Percentiles rank a stretch among this genome's conserved stretches.
Conservation (phyloP, 2,888 invertebrate genomes). For the Idaea aversata region DNA sequence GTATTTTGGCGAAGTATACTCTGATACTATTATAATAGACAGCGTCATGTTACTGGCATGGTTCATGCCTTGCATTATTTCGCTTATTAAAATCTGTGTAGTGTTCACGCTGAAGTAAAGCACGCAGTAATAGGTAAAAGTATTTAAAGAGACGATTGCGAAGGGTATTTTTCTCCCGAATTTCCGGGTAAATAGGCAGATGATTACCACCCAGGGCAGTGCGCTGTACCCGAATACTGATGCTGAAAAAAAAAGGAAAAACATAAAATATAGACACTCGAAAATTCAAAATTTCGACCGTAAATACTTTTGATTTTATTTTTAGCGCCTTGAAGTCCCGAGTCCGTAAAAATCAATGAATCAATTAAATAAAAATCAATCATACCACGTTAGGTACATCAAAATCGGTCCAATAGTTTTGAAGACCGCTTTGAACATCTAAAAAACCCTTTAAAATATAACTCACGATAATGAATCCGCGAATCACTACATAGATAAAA, state of each 20-base stretch:
- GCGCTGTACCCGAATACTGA: constrained; percentile 38
- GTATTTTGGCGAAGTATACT: constrained; percentile 36
- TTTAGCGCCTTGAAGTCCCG: too few relatives aligned
- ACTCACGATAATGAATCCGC: too few relatives aligned
- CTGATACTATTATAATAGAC: constrained; percentile 31
- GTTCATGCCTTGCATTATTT: constrained; percentile 37
- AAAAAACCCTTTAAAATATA: too few relatives aligned
- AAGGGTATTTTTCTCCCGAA: constrained; percentile 38
- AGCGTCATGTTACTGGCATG: constrained; percentile 32
- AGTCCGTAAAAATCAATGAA: background rate
- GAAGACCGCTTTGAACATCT: background rate
- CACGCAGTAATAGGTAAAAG: constrained; percentile 27
- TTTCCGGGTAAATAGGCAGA: constrained; percentile 29
- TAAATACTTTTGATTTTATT: background rate
- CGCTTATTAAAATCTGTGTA: constrained; percentile 34
- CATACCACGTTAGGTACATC: background rate
- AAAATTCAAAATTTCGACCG: background rate
- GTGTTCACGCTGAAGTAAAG: constrained; percentile 33
- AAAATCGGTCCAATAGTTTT: background rate
- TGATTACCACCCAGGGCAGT: constrained; percentile 37
- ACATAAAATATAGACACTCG: background rate
- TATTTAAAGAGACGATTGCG: constrained; percentile 28
- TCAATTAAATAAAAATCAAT: too few relatives aligned
- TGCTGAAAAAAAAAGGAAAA: constrained; percentile 32
- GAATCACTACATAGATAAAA: too few relatives aligned